Percentiles rank a stretch among this genome's conserved stretches.
Evolutionary conservation across 2,113 vertebrate genomes (phyloP).

Genomic region (Willisornis vidua): DNA sequence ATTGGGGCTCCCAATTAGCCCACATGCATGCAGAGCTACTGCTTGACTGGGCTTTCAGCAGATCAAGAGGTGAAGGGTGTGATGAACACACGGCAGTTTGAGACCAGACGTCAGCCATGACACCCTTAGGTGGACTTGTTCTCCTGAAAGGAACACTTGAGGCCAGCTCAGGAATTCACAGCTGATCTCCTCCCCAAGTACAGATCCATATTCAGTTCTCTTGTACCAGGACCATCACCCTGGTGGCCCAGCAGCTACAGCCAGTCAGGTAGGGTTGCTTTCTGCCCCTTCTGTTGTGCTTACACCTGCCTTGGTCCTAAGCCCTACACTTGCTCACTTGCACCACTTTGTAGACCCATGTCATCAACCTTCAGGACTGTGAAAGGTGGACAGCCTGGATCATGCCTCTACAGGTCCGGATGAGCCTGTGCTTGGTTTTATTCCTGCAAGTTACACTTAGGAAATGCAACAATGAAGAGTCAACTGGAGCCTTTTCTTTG

Average conservation of each 20-base stretch:
- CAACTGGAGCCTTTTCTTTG: not conserved
- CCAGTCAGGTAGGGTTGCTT: too few relatives aligned
- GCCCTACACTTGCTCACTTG: accelerated
- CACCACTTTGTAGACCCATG: not conserved
- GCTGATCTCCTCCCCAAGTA: not conserved
- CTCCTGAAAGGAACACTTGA: not conserved
- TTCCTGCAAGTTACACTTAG: not conserved
- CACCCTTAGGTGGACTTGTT: not conserved
- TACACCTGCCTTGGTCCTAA: not conserved
- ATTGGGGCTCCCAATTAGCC: not conserved
- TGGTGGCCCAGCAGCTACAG: not conserved
- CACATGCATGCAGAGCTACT: accelerated
- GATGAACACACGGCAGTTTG: not conserved
- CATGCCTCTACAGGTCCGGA: not conserved
- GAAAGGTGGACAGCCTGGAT: not conserved
- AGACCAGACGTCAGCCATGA: accelerated
- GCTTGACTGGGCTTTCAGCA: accelerated
- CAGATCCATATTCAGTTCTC: not conserved
- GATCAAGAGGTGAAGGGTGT: not conserved
- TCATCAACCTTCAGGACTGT: not conserved
- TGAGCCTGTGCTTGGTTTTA: not conserved
- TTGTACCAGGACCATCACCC: accelerated
- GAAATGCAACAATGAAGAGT: not conserved
- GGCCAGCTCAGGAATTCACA: not conserved
- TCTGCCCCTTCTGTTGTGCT: not conserved